Conservation (phyloP, 2,113 vertebrate species). For the Phylloscopus whistleri region DNA sequence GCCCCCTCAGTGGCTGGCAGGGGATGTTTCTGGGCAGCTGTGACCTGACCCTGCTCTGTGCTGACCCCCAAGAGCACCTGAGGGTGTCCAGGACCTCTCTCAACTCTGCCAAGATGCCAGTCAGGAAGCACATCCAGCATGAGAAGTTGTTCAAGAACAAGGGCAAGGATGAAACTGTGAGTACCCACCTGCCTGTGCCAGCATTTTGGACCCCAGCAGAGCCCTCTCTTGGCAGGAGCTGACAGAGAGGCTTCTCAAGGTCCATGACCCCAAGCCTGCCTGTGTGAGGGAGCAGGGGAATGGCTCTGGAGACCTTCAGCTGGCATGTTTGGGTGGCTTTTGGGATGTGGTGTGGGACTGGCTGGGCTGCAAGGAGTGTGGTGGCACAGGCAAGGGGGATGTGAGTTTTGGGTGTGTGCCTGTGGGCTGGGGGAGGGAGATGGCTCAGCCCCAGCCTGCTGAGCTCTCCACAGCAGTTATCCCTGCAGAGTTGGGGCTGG, state of each 20-base stretch:
- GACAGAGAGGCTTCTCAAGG: neutral
- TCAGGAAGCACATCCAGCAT: conserved; percentile 44
- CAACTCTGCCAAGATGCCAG: conserved; percentile 67
- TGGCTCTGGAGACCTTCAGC: neutral
- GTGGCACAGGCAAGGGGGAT: neutral
- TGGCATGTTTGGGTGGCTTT: neutral
- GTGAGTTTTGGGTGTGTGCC: neutral
- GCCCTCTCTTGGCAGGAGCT: neutral
- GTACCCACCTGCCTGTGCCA: neutral
- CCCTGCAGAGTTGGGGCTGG: rapidly evolving
- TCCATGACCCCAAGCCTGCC: rapidly evolving
- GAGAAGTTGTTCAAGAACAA: conserved; percentile 86
- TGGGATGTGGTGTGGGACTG: neutral
- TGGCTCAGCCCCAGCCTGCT: neutral
- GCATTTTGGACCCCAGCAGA: rapidly evolving
- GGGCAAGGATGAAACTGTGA: conserved; percentile 82
- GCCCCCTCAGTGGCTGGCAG: neutral
- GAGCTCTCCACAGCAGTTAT: neutral
- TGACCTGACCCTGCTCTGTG: neutral
- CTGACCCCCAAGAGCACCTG: neutral
- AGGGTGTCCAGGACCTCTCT: neutral
- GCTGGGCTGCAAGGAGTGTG: neutral
- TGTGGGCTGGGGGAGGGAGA: neutral
- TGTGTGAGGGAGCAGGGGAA: neutral
- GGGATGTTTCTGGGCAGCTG: neutral